Evolutionary conservation across 2,888 invertebrate genomes (phyloP).

Genomic region (Dicyrtoma fusca): DNA sequence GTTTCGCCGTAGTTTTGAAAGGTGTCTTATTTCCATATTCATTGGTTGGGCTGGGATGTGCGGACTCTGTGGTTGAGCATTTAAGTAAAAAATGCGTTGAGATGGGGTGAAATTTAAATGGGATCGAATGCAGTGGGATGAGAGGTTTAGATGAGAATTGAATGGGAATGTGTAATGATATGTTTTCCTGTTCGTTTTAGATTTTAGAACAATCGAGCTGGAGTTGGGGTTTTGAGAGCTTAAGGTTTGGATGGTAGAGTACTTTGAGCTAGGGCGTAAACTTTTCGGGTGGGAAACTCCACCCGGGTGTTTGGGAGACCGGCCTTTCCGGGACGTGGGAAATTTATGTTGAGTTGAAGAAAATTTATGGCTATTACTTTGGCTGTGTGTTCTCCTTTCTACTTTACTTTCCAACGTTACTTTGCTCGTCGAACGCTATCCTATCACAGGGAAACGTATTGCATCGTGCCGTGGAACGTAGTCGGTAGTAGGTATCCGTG

Average conservation of each 20-base stretch:
- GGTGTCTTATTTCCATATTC: no score
- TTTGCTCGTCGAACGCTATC: conserved; percentile 33
- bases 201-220: conserved; percentile 23
- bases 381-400: conserved; percentile 28
- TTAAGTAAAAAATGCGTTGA: conserved; percentile 4
- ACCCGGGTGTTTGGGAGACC: conserved; percentile 36
- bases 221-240: conserved; percentile 29
- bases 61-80: neutral
- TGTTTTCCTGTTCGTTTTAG: conserved; percentile 2
- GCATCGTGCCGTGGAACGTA: conserved; percentile 33
- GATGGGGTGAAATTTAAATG: conserved; percentile 34
- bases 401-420: conserved; percentile 22
- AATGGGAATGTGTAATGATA: conserved; percentile 8
- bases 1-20: no score
- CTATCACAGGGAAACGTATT: conserved; percentile 35
- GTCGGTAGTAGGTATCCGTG: conserved; percentile 43
- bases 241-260: conserved; percentile 10
- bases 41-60: neutral
- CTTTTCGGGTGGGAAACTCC: conserved; percentile 37
- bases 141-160: conserved; percentile 16
- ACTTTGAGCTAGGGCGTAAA: conserved; percentile 32
- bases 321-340: conserved; percentile 40
- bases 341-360: conserved; percentile 55
- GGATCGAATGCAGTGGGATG: conserved; percentile 15
- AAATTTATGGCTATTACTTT: conserved; percentile 54